Base-by-base conservation (phyloP, 2,113 vertebrate species). In the Tricholaema leucomelas region DNA sequence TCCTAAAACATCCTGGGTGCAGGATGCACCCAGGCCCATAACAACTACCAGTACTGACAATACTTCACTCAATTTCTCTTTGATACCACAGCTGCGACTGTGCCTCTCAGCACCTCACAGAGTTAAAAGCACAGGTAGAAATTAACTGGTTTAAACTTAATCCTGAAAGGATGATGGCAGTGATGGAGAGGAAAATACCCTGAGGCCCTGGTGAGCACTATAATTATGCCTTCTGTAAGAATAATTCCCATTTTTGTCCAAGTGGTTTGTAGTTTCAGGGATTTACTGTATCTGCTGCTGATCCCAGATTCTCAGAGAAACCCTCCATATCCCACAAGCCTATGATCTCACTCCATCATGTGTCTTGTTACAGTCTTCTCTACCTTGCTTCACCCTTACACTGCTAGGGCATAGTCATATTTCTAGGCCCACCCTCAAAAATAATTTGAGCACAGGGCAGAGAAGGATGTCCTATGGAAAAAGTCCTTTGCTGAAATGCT, bases 231-330 rank as follows among this genome's bases (percentile, higher is more conserved):
- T 87, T 73, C 88, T 52, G 9, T 55, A 66, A 85, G 66, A 90
- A 81, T 70, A 87, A 92, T 56, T 77, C 66, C 74, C 74, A 90
- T 72, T 75, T 77, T 86, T 73, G 50, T 72, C 83, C 88, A 84
- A 79, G 86, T 46, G 59, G 71, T 90, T 93, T 87, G 78, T 66
- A 56, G 55, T 93, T 87, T 56, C 4, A 30, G 60, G 86, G 90
- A 94, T 96, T 96, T 94, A 59, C 67, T 65, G 78, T 77, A 90
- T 94, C 86, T 90, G 12, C 71, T 88, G 80, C 77, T 95, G 86
- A 91, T 94, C 88, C 73, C 59, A 83, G 61, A 69, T 67, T 63
- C 74, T 84, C 90, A 88, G 67, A 52, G 44, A 93, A 76, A 70
- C 40, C 59, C 59, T 76, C 28, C 44, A 70, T 50, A 59, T 87